Evolutionary conservation across 2,113 vertebrate genomes (phyloP).

Genomic region (Gobio gobio): DNA sequence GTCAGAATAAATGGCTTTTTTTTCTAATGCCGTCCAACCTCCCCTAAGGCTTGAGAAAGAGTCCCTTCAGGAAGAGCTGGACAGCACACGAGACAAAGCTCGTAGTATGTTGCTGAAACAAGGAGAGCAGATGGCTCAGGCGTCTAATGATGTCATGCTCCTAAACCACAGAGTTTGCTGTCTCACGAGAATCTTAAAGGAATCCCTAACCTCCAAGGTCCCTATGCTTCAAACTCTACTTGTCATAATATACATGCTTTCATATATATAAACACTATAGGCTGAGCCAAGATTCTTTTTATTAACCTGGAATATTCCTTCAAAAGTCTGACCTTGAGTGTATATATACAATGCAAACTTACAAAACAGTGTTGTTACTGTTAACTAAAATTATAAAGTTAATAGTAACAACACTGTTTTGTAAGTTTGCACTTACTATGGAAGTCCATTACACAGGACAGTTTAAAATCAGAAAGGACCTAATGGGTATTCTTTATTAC

Average conservation of each 20-base stretch:
- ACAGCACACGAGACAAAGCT: slow-evolving; percentile 57
- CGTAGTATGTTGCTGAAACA: slow-evolving; percentile 62
- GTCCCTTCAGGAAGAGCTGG: slow-evolving; percentile 67
- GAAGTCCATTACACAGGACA: neutral
- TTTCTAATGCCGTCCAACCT: neutral
- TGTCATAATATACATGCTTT: neutral
- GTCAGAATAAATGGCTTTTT: neutral
- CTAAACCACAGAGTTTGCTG: slow-evolving; percentile 70
- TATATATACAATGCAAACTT: too few relatives aligned
- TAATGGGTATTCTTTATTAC: neutral
- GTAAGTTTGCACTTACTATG: neutral
- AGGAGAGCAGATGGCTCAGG: slow-evolving; percentile 67
- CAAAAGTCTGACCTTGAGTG: too few relatives aligned
- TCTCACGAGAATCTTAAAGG: slow-evolving; percentile 62
- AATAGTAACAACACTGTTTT: neutral
- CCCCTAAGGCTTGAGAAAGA: slow-evolving; percentile 56
- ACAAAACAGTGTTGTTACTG: too few relatives aligned
- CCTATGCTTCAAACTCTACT: neutral
- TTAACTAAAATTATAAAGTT: too few relatives aligned
- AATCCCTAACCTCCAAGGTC: slow-evolving; percentile 65
- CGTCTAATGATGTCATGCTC: slow-evolving; percentile 66
- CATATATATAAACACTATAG: too few relatives aligned
- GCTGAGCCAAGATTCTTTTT: too few relatives aligned
- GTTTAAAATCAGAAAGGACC: neutral
- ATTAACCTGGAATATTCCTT: too few relatives aligned